Evolutionary conservation across 2,888 invertebrate genomes (phyloP).

Genomic region (Thymelicus sylvestris): DNA sequence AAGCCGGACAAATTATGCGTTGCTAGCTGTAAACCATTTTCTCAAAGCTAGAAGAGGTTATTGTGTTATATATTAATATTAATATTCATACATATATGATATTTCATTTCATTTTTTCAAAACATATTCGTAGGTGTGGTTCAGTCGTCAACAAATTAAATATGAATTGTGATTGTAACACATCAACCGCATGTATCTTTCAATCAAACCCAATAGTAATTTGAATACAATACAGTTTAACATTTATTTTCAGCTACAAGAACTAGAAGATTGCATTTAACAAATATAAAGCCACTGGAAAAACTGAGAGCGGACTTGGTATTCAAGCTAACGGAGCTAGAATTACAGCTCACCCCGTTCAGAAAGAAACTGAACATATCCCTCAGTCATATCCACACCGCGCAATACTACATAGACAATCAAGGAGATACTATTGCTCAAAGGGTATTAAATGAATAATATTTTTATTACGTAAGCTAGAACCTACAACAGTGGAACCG

Average conservation of each 20-base stretch:
- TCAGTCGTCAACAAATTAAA: too few species aligned
- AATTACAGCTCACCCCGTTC: slow-evolving; percentile 89
- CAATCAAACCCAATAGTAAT: too few species aligned
- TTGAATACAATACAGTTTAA: too few species aligned
- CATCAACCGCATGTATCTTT: too few species aligned
- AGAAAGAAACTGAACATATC: slow-evolving; percentile 90
- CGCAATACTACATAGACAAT: slow-evolving; percentile 90
- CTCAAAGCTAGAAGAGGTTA: slow-evolving; percentile 4
- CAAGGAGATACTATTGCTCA: slow-evolving; percentile 89
- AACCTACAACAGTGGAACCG: too few species aligned
- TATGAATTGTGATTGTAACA: too few species aligned
- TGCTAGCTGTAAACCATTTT: background rate
- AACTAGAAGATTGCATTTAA: slow-evolving; percentile 86
- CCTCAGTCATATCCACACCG: slow-evolving; percentile 89
- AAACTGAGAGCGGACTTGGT: slow-evolving; percentile 89
- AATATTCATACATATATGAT: background rate
- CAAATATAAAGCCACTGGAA: slow-evolving; percentile 88
- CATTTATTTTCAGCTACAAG: slow-evolving; percentile 73
- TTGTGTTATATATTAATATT: slow-evolving; percentile 8
- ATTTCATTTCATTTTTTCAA: too few species aligned
- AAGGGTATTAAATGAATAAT: slow-evolving; percentile 71
- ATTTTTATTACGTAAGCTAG: too few species aligned
- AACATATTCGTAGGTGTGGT: too few species aligned
- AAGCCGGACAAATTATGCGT: slow-evolving; percentile 6
- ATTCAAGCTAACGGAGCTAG: slow-evolving; percentile 90